Evolutionary conservation across 1,140 invertebrate species (phyloP).

Genomic region (Pseudomyrmex concolor): DNA sequence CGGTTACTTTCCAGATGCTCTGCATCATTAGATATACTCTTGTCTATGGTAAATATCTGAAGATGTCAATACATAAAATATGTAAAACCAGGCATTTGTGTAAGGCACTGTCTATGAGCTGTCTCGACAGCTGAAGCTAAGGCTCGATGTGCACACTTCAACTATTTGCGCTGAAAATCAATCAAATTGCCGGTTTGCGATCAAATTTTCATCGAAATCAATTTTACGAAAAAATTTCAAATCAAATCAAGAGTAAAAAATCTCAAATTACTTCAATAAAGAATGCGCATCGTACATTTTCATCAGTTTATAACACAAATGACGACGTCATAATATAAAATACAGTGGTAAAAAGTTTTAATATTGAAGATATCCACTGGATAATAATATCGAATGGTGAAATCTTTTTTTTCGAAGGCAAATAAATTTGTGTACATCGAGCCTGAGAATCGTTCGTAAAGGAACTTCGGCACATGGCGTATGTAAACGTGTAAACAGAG

Average conservation of each 20-base stretch:
- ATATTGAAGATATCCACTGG: background rate
- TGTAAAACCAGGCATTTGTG: conserved; percentile 71
- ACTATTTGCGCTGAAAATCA: too few relatives aligned
- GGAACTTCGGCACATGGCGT: conserved; percentile 58
- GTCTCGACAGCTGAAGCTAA: conserved; percentile 65
- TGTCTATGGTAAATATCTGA: conserved; percentile 72
- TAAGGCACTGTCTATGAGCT: conserved; percentile 75
- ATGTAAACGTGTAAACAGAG: conserved; percentile 69
- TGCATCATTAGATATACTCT: conserved; percentile 58
- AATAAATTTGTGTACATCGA: conserved; percentile 15
- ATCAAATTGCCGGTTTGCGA: too few relatives aligned
- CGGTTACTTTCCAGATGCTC: conserved; percentile 40
- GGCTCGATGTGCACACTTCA: conserved; percentile 12
- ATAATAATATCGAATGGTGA: background rate
- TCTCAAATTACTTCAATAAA: too few relatives aligned
- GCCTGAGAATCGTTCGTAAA: conserved; percentile 60
- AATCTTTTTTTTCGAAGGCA: background rate
- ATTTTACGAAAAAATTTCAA: background rate
- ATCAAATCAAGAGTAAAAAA: background rate
- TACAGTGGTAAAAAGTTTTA: too few relatives aligned
- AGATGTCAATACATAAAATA: conserved; percentile 65
- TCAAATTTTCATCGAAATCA: too few relatives aligned
- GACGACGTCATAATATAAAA: too few relatives aligned
- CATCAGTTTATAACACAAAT: too few relatives aligned
- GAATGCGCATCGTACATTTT: too few relatives aligned